Evolutionary conservation across 2,113 vertebrate species (phyloP).

Genomic region (Hypocryptadius cinnamomeus): DNA sequence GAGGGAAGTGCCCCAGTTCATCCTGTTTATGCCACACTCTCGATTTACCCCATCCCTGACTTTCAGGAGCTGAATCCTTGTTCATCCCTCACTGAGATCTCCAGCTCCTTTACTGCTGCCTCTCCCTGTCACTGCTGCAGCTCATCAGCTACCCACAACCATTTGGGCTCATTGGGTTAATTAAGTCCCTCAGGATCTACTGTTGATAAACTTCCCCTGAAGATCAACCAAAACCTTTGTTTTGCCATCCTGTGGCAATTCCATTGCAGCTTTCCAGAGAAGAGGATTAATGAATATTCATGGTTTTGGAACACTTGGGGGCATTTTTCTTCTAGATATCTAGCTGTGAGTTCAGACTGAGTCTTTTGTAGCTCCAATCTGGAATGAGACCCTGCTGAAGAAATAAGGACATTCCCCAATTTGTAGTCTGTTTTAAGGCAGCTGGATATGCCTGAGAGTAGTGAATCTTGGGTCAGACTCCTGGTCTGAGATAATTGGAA

Average conservation of each 20-base stretch:
- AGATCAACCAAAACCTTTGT: neutral
- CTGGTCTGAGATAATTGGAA: neutral
- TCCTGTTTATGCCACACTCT: neutral
- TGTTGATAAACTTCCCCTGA: neutral
- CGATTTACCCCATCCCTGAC: neutral
- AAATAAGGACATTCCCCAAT: neutral
- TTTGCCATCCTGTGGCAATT: neutral
- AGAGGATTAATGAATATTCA: neutral
- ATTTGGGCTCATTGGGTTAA: neutral
- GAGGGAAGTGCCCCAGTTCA: neutral
- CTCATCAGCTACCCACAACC: neutral
- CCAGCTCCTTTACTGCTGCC: neutral
- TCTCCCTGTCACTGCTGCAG: neutral
- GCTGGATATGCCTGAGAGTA: neutral
- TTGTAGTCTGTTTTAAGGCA: neutral
- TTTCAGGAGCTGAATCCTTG: neutral
- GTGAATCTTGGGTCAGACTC: neutral
- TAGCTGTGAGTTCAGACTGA: neutral
- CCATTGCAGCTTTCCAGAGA: neutral
- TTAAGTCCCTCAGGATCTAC: neutral
- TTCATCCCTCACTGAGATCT: neutral
- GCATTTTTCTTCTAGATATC: neutral
- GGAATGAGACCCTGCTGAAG: neutral
- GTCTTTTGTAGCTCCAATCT: neutral
- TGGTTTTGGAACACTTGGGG: neutral